A percentile compares a stretch with the other conserved stretches of the same genome.
Evolutionary conservation across 2,797 vertebrate genomes (phyloP).

Genomic region (Mareca penelope): DNA sequence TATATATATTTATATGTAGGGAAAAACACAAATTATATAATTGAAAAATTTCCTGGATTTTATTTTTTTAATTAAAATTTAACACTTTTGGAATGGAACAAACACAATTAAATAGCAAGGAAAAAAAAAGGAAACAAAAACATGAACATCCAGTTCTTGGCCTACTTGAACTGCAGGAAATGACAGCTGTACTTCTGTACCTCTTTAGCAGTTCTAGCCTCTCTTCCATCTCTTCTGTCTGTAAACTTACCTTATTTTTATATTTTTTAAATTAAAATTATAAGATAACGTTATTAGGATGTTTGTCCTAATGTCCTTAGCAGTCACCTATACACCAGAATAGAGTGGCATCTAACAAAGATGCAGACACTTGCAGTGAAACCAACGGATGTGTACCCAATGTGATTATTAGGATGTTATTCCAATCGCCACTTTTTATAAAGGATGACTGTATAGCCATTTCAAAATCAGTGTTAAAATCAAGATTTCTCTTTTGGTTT

Average conservation of each 20-base stretch:
- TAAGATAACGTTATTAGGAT: not conserved
- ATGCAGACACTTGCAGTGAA: not conserved
- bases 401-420: not conserved
- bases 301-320: not conserved
- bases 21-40: not conserved
- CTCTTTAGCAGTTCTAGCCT: not conserved
- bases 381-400: rapidly evolving
- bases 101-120: not conserved
- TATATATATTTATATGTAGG: not conserved
- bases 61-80: not conserved
- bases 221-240: not conserved
- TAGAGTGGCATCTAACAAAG: not conserved
- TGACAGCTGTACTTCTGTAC: not conserved
- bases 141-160: rapidly evolving
- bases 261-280: not conserved
- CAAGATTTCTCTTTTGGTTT: not conserved
- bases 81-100: not conserved
- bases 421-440: not conserved
- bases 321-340: not conserved
- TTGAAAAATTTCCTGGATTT: not conserved
- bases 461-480: slow-evolving; percentile 52
- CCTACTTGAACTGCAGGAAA: not conserved
- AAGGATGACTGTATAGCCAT: not conserved
- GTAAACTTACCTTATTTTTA: not conserved
- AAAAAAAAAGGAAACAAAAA: not conserved